Conservation (phyloP, 2,888 invertebrate species). For the Agrochola circellaris region DNA sequence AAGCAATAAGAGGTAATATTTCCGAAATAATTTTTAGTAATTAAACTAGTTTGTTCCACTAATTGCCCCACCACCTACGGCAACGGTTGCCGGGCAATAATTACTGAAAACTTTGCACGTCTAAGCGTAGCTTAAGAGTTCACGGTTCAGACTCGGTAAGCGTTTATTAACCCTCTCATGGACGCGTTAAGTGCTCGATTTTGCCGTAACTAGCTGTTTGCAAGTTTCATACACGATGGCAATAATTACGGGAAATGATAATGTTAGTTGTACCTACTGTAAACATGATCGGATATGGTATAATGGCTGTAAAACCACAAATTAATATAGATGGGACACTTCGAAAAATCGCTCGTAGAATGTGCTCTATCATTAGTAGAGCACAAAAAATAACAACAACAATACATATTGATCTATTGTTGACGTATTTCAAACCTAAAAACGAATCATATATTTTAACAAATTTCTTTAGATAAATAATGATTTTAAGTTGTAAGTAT, state of each 20-base stretch:
- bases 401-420: no score
- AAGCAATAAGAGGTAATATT: not conserved
- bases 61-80: not conserved
- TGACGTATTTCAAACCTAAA: no score
- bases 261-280: not conserved
- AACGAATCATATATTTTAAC: no score
- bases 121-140: conserved; percentile 20
- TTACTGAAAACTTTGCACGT: not conserved
- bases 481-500: no score
- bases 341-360: not conserved
- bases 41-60: not conserved
- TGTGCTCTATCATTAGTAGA: no score
- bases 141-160: conserved; percentile 15
- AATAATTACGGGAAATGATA: conserved; percentile 16
- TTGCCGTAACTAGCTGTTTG: conserved; percentile 11
- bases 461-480: no score
- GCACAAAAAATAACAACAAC: no score
- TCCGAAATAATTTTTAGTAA: not conserved
- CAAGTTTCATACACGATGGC: conserved; percentile 18
- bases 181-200: conserved; percentile 36
- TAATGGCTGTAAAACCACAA: not conserved
- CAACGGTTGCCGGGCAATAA: not conserved
- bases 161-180: conserved; percentile 39
- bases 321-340: no score
- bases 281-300: not conserved